These are phyloP conservation scores for Ormyrus nitidulus DNA, from an alignment of 2,888 invertebrate genomes.

Conservation along the genomic window DNA sequence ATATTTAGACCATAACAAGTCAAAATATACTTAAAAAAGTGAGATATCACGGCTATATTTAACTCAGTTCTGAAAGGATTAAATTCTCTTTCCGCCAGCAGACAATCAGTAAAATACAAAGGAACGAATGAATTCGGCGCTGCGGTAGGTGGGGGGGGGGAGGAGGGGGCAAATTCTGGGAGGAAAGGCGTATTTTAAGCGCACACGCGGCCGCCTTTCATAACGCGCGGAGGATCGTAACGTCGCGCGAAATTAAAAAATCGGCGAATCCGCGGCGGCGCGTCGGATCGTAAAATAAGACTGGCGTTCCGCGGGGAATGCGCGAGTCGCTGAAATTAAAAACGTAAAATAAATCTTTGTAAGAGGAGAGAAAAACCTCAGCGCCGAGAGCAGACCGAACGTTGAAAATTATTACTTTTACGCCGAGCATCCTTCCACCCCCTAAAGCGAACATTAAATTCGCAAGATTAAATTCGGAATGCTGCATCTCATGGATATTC, in stretches of 20 bases:
- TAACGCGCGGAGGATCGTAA: constrained; percentile 18
- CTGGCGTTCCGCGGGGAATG: constrained; percentile 23
- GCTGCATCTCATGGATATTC: too few species aligned
- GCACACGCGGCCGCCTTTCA: neutral
- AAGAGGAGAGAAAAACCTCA: constrained; percentile 14
- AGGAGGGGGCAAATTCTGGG: too few species aligned
- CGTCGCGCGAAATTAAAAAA: constrained; percentile 44
- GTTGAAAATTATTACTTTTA: constrained; percentile 32
- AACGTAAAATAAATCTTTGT: constrained; percentile 51
- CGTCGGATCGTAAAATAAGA: constrained; percentile 49
- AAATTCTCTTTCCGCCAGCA: too few species aligned
- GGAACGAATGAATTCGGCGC: neutral
- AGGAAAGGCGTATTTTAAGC: neutral
- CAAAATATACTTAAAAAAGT: too few species aligned
- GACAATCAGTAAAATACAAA: neutral
- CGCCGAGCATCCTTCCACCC: constrained; percentile 3
- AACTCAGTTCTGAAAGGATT: too few species aligned
- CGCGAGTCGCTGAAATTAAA: constrained; percentile 45
- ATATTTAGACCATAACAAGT: too few species aligned
- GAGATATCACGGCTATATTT: too few species aligned
- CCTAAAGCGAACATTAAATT: constrained; percentile 42
- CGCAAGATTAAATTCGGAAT: constrained; percentile 24
- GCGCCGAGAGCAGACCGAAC: neutral
- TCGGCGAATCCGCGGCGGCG: constrained; percentile 23
- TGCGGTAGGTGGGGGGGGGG: neutral